Percentiles rank a stretch among this genome's conserved stretches.
phyloP scores from a whole-genome alignment of 2,888 invertebrate species.

The Drosophila putrida region DNA sequence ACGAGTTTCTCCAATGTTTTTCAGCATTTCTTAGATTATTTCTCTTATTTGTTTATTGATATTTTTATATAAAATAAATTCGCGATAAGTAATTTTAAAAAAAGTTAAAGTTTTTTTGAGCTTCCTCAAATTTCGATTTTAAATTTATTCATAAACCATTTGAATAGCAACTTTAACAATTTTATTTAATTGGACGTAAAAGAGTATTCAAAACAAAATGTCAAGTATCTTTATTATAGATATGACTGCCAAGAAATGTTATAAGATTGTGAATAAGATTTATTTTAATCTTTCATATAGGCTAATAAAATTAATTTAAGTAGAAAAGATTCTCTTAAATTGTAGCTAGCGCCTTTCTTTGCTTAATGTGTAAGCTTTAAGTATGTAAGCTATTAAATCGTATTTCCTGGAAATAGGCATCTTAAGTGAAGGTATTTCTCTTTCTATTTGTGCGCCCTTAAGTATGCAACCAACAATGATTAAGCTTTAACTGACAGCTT shows the following conservation, averaged over 20 bases:
- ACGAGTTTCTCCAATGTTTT: no score
- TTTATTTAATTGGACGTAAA: not conserved
- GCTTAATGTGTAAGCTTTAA: not conserved
- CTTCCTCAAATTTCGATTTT: no score
- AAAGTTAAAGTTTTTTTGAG: no score
- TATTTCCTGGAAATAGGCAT: slow-evolving; percentile 17
- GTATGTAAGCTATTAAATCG: slow-evolving; percentile 1
- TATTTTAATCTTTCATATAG: no score
- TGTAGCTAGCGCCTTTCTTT: no score
- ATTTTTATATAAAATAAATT: no score
- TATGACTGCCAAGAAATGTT: no score
- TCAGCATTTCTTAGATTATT: no score
- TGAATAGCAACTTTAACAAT: not conserved
- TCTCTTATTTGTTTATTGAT: no score
- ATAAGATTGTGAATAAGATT: no score
- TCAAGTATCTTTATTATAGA: not conserved
- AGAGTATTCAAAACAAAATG: not conserved
- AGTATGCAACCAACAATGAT: slow-evolving; percentile 14
- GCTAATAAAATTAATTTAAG: not conserved
- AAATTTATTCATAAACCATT: no score
- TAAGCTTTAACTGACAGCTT: slow-evolving; percentile 4
- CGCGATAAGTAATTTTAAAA: no score
- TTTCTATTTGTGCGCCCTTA: slow-evolving; percentile 7
- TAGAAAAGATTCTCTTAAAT: not conserved
- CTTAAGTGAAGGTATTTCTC: slow-evolving; percentile 5